A percentile compares a stretch with the other conserved stretches of the same genome.
phyloP scores from a whole-genome alignment of 2,113 vertebrate species.

The Cacatua alba region DNA sequence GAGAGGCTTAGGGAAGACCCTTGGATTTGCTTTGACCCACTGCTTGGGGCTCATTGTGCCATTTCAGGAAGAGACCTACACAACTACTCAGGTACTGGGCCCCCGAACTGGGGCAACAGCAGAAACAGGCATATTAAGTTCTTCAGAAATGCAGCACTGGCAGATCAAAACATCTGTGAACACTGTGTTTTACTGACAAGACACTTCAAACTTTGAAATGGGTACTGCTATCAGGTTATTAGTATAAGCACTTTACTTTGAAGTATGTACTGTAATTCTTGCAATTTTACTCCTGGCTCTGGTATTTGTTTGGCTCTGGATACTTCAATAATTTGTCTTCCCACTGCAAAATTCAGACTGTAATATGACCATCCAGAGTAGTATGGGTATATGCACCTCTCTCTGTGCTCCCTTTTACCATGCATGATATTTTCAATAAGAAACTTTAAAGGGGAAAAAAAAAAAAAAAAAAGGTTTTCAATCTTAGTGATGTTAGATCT shows the following conservation, averaged over 20 bases:
- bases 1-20: neutral
- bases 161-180: slow-evolving; percentile 49
- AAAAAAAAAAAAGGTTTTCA: neutral
- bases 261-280: slow-evolving; percentile 36
- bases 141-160: slow-evolving; percentile 14
- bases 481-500: neutral
- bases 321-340: slow-evolving; percentile 38
- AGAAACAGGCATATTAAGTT: neutral
- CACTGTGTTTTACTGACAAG: slow-evolving; percentile 33
- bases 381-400: neutral
- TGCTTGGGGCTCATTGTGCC: neutral
- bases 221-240: slow-evolving; percentile 23
- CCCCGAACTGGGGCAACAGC: neutral
- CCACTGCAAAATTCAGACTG: slow-evolving; percentile 6
- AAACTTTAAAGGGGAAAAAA: neutral
- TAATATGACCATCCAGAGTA: neutral
- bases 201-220: slow-evolving; percentile 19
- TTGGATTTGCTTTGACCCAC: neutral
- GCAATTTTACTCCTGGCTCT: slow-evolving; percentile 18
- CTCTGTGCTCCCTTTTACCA: neutral
- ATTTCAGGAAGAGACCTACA: neutral
- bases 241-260: slow-evolving; percentile 49
- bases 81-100: neutral
- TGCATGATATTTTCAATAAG: neutral
- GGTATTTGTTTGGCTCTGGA: slow-evolving; percentile 8